Conservation (phyloP, 2,888 invertebrate genomes). For the Spisula solida region DNA sequence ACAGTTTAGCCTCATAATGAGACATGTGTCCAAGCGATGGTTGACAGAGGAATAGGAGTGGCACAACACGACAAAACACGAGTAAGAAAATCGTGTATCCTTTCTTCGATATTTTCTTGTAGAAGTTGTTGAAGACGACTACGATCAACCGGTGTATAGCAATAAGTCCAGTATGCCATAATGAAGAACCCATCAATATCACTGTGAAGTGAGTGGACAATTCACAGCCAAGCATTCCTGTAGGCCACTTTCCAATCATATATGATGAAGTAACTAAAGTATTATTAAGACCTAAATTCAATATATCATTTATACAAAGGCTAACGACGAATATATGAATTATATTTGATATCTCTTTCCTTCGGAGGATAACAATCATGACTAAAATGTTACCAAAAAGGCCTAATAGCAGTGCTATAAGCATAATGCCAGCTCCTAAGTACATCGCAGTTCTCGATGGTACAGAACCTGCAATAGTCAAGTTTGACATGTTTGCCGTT, state of each 20-base stretch:
- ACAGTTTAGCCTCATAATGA: slow-evolving; percentile 83
- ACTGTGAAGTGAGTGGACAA: slow-evolving; percentile 85
- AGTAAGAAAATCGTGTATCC: slow-evolving; percentile 85
- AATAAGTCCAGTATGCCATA: slow-evolving; percentile 86
- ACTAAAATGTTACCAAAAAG: slow-evolving; percentile 84
- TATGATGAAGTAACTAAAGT: slow-evolving; percentile 84
- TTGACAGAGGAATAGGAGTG: slow-evolving; percentile 83
- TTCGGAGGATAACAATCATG: slow-evolving; percentile 79
- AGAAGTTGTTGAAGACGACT: slow-evolving; percentile 85
- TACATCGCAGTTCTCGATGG: slow-evolving; percentile 80
- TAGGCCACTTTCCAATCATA: slow-evolving; percentile 82
- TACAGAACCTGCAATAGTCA: slow-evolving; percentile 45
- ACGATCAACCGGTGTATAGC: slow-evolving; percentile 86
- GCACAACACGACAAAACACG: slow-evolving; percentile 84
- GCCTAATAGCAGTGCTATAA: slow-evolving; percentile 81
- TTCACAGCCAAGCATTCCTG: slow-evolving; percentile 84
- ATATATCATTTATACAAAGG: slow-evolving; percentile 85
- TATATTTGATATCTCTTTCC: slow-evolving; percentile 81
- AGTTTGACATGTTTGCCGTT: slow-evolving; percentile 51
- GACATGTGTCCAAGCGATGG: slow-evolving; percentile 84
- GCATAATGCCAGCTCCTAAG: slow-evolving; percentile 83
- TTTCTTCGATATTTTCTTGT: slow-evolving; percentile 85
- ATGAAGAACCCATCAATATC: slow-evolving; percentile 84
- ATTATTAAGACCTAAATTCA: slow-evolving; percentile 84
- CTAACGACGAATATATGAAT: slow-evolving; percentile 86